Evolutionary conservation across 2,888 invertebrate species (phyloP), one percentile per base, ranked within the genome.

Genomic region (Ellobium chinense): DNA sequence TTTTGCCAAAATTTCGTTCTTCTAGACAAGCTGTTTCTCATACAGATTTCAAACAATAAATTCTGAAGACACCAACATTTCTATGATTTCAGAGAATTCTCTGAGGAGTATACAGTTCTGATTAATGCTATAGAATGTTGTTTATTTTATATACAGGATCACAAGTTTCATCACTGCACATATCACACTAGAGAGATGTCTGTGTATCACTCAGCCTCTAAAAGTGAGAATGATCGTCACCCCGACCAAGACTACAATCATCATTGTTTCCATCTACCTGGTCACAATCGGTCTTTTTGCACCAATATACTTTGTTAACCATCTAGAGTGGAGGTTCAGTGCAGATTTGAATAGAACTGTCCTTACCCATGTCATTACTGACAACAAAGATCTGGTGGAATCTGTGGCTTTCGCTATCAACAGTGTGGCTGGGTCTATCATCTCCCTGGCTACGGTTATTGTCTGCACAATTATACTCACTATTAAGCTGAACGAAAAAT

Each of bases 141-240:
- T 65, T 14, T 14, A 21, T 4, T 65, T 34, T 65, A 24, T 63
- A 1, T 29, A 31, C 68, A 69, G 68, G 39, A 69, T 69, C 27
- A 69, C 68, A 1, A 69, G 68, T 46, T 46, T 69, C 14, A 69
- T 69, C 46, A 69, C 68, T 2, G 68, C 39, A 4, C 36, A 36
- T 34, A 65, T 65, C 65, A 65, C 65, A 1, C 36, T 65, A 36
- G 65, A 65, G 65, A 65, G 68, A 39, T 69, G 68, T 18, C 68
- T 69, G 24, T 69, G 68, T 46, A 39, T 69, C 12, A 27, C 68
- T 7, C n/a, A 24, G 68, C 68, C 68, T 29, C 68, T 69, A 37
- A 69, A 46, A 2, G 68, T 69, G 24, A 70, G 54, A 29, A 54
- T 12, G 24, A 31, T 70, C 29, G 54, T 70, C 1, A 54, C 70